A percentile compares a stretch with the other conserved stretches of the same genome.
phyloP scores from a whole-genome alignment of 2,113 vertebrate species.

The Mus musculus region DNA sequence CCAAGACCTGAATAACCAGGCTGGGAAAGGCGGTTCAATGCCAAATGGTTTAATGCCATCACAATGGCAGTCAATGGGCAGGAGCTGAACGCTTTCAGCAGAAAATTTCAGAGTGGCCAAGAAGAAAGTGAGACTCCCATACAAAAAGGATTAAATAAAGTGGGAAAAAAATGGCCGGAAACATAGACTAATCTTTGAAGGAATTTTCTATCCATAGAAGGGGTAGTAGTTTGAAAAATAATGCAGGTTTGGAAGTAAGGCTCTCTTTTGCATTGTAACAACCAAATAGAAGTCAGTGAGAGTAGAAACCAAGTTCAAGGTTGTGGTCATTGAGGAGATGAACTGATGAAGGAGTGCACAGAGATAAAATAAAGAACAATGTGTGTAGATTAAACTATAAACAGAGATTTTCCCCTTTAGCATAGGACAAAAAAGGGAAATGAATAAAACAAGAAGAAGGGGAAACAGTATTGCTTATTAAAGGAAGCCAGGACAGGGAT shows the following conservation, averaged over 20 bases:
- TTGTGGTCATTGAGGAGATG: neutral
- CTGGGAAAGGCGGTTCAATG: neutral
- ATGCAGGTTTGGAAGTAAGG: neutral
- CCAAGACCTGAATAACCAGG: neutral
- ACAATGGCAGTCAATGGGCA: neutral
- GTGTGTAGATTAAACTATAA: neutral
- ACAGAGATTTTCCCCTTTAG: neutral
- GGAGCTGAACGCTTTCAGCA: neutral
- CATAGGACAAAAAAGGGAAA: neutral
- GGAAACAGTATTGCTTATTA: neutral
- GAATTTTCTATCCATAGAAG: neutral
- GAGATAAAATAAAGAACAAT: neutral
- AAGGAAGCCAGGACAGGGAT: neutral
- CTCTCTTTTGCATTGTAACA: neutral
- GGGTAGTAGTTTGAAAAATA: neutral
- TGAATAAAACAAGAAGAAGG: neutral
- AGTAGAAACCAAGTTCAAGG: neutral
- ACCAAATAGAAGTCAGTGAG: neutral
- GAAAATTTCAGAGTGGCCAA: neutral
- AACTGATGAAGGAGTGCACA: neutral
- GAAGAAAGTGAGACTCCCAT: neutral
- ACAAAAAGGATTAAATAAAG: neutral
- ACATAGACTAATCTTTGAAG: neutral
- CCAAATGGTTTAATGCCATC: neutral
- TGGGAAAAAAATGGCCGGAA: neutral